Conservation (phyloP, 2,113 vertebrate species). For the Hippotragus niger region DNA sequence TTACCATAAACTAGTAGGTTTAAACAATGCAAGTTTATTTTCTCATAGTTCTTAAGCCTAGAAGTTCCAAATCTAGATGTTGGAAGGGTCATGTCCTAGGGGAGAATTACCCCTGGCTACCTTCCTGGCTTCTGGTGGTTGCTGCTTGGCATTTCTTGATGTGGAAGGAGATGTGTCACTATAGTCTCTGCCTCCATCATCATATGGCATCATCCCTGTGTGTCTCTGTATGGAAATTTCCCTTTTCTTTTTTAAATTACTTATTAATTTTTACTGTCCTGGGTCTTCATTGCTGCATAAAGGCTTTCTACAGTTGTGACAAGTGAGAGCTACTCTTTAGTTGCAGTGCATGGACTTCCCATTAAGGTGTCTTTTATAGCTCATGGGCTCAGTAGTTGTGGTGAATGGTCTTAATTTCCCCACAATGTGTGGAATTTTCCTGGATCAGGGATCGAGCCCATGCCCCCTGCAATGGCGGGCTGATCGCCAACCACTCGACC, state of each 20-base stretch:
- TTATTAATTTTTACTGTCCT: background rate
- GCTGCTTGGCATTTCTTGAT: background rate
- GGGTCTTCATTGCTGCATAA: background rate
- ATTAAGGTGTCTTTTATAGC: background rate
- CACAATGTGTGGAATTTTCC: background rate
- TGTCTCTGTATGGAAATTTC: background rate
- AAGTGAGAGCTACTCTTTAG: background rate
- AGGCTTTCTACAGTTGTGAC: background rate
- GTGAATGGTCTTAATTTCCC: background rate
- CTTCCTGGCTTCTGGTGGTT: background rate
- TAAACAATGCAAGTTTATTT: background rate
- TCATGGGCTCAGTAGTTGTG: background rate
- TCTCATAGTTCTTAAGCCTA: background rate
- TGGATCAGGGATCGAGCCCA: background rate
- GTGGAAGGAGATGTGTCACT: too few species aligned
- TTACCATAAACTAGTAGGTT: background rate
- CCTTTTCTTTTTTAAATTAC: background rate
- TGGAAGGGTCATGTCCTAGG: background rate
- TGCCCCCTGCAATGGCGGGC: background rate
- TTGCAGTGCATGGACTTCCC: background rate
- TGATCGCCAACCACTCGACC: background rate
- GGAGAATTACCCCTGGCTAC: background rate
- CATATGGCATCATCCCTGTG: background rate
- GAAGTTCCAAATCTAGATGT: background rate
- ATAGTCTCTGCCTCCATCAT: background rate